These are phyloP conservation scores for Catocala sponsa DNA, from an alignment of 2,888 invertebrate genomes.

Conservation along the genomic window DNA sequence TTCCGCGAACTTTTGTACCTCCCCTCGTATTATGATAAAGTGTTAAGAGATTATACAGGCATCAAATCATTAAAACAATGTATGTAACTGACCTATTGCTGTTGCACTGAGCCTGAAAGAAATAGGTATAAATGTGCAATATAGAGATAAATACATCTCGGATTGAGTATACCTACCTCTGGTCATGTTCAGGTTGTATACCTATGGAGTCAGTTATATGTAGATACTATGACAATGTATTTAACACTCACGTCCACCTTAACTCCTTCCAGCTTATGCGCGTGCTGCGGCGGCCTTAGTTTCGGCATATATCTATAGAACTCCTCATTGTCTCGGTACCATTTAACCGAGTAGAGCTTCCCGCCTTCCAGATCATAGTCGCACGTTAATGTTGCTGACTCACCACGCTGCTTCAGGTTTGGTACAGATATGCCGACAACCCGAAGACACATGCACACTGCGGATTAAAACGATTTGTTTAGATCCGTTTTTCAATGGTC, in stretches of 20 bases:
- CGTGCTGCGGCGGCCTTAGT: conserved; percentile 89
- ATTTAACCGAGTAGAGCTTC: conserved; percentile 90
- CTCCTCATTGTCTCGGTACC: conserved; percentile 90
- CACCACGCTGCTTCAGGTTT: conserved; percentile 86
- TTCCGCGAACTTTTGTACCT: no score
- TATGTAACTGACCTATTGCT: no score
- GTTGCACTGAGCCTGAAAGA: no score
- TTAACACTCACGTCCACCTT: conserved; percentile 88
- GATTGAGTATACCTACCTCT: no score
- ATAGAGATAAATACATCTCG: no score
- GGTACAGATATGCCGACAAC: conserved; percentile 88
- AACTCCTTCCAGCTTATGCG: conserved; percentile 89
- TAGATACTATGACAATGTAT: neutral
- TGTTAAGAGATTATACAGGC: no score
- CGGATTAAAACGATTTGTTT: neutral
- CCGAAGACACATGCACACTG: conserved; percentile 76
- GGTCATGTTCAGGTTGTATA: no score
- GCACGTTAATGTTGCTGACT: conserved; percentile 87
- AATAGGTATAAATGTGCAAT: no score
- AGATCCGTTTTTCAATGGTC: neutral
- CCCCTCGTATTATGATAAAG: no score
- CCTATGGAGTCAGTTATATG: no score
- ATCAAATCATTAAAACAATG: no score
- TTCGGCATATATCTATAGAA: conserved; percentile 90
- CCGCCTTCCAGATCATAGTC: conserved; percentile 90